Conservation (phyloP, 2,797 vertebrate species). For the Dendrocincla fuliginosa region DNA sequence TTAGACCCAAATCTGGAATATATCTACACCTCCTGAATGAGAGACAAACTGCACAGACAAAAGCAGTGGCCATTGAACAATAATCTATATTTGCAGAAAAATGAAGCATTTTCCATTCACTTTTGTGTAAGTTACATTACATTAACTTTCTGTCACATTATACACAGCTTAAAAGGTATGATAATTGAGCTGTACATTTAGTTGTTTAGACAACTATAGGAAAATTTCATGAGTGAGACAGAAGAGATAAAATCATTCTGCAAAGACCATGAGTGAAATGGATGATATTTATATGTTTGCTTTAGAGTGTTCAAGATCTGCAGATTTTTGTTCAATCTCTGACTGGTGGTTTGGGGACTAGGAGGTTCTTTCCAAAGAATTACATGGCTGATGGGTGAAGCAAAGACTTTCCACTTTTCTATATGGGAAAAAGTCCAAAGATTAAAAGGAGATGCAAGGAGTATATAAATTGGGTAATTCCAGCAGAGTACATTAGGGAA, state of each 20-base stretch:
- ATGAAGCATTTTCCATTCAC: background rate
- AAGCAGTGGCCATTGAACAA: background rate
- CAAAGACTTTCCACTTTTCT: background rate
- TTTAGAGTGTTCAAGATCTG: background rate
- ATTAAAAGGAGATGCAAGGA: background rate
- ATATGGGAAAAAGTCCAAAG: background rate
- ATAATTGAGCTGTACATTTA: background rate
- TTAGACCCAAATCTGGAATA: background rate
- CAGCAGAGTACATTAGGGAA: background rate
- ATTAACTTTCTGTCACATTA: background rate
- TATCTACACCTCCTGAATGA: background rate
- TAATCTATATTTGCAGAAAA: background rate
- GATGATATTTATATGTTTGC: background rate
- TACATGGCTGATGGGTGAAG: background rate
- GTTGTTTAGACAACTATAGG: background rate
- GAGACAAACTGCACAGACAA: background rate
- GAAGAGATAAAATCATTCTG: background rate
- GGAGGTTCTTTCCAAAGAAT: background rate
- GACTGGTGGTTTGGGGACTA: background rate
- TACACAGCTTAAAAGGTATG: background rate
- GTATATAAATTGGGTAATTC: background rate
- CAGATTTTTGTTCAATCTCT: background rate
- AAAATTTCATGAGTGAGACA: background rate
- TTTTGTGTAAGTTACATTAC: background rate
- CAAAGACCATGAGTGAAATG: background rate